Evolutionary conservation across 2,797 vertebrate species (phyloP), one percentile per base, ranked within the genome.

Genomic region (Diplodus sargus): DNA sequence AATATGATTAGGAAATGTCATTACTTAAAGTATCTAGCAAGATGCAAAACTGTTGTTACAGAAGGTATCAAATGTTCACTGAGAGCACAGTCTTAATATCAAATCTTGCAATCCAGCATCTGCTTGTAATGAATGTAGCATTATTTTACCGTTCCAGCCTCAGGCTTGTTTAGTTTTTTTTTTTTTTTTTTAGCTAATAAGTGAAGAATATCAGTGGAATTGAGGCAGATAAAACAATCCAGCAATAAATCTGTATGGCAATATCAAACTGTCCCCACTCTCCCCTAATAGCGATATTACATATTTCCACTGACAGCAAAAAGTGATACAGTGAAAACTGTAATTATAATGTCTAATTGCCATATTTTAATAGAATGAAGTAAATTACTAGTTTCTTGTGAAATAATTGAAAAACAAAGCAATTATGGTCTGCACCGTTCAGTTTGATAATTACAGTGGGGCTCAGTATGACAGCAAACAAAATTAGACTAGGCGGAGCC

Each of bases 341-440:
- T 95, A 95, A 95, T 96, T 95, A 95, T 90, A 94, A 94, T 91
- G 91, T 94, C 90, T 95, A 95, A 95, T 94, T 95, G 94, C 89
- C 92, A 94, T 94, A 94, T 95, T 95, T 95, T 92, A 90, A 92
- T 93, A 92, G 92, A 94, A 95, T 95, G 90, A 95, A 93, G 92
- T 94, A 94, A 95, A 95, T 96, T 95, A 95, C 94, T 80, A 91
- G 86, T 95, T 90, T 87, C 91, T 94, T 91, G 90, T 91, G 91
- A 94, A 96, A 95, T 94, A 93, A 94, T 94, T 93, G 92, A 94
- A 94, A 95, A 95, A 95, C 93, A 95, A 95, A 95, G 93, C 94
- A 96, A 95, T 95, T 95, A 95, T 90, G 90, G 87, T 92, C 78
- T 87, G 78, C 86, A 87, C 92, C 84, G 93, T 94, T 95, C 93